Conservation (phyloP, 1,140 invertebrate species). For the Macrobrachium nipponense region DNA sequence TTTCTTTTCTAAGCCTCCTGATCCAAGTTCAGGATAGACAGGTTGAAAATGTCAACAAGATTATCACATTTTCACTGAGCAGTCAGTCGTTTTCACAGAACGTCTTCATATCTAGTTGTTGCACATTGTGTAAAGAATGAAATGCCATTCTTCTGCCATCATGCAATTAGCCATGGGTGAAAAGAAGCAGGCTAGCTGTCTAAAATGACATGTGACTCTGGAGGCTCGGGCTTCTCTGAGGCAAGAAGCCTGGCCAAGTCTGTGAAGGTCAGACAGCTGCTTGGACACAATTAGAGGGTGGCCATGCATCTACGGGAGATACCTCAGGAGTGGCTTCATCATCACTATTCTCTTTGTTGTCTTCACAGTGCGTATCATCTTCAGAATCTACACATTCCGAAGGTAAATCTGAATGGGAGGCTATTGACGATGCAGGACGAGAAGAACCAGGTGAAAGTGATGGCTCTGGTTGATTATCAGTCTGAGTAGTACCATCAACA, state of each 20-base stretch:
- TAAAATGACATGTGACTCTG: too few species aligned
- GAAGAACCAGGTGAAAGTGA: conserved; percentile 40
- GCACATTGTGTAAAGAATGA: background rate
- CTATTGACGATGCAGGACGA: conserved; percentile 54
- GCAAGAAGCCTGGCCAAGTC: conserved; percentile 9
- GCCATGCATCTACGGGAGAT: background rate
- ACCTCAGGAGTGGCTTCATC: background rate
- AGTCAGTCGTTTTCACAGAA: conserved; percentile 4
- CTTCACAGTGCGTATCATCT: conserved; percentile 25
- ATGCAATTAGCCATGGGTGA: background rate
- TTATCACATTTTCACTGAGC: conserved; percentile 32
- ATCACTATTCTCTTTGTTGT: background rate
- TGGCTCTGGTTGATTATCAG: conserved; percentile 19
- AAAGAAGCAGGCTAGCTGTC: too few species aligned
- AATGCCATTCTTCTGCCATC: background rate
- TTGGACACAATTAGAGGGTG: background rate
- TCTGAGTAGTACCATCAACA: conserved; percentile 39
- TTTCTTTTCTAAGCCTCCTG: background rate
- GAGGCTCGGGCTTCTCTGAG: background rate
- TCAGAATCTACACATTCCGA: conserved; percentile 57
- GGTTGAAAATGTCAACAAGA: background rate
- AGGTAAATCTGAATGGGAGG: conserved; percentile 55
- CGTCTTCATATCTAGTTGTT: background rate
- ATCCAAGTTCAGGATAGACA: background rate
- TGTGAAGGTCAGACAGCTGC: background rate